Percentiles rank a stretch among this genome's conserved stretches.
Evolutionary conservation across 2,888 invertebrate species (phyloP).

Genomic region (Blastobasis lacticolella): DNA sequence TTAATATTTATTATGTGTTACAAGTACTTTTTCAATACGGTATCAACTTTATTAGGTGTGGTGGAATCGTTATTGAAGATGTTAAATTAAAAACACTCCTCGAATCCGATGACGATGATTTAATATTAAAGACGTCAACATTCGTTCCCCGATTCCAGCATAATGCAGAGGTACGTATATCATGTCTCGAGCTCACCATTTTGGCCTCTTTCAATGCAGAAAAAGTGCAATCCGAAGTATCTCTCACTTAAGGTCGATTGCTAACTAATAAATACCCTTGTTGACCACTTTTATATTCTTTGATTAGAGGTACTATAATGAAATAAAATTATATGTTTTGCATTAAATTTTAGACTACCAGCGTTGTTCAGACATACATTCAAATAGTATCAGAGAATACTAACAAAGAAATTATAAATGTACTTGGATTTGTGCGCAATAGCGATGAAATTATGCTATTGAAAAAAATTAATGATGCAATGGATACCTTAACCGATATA

Average conservation of each 20-base stretch:
- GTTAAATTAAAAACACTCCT: slow-evolving; percentile 25
- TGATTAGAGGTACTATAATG: background rate
- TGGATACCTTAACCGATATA: slow-evolving; percentile 12
- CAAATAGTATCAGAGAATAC: slow-evolving; percentile 32
- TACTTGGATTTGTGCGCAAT: slow-evolving; percentile 18
- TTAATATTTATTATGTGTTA: background rate
- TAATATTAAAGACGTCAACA: slow-evolving; percentile 19
- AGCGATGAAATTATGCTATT: slow-evolving; percentile 7
- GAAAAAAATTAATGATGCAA: slow-evolving; percentile 10
- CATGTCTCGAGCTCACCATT: slow-evolving; percentile 1
- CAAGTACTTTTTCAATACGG: too few relatives aligned
- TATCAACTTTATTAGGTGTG: slow-evolving; percentile 27
- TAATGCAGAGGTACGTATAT: slow-evolving; percentile 19
- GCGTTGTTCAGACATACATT: slow-evolving; percentile 17
- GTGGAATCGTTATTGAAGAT: slow-evolving; percentile 32
- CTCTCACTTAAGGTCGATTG: background rate
- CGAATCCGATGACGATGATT: slow-evolving; percentile 8
- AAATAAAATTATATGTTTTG: background rate
- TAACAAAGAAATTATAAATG: slow-evolving; percentile 17
- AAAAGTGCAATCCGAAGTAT: background rate
- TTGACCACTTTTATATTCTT: background rate
- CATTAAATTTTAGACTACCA: slow-evolving; percentile 16
- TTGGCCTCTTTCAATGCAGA: background rate
- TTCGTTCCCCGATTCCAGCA: slow-evolving; percentile 26
- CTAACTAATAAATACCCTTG: background rate